Conservation (phyloP, 2,113 vertebrate genomes). For the Chloroceryle aenea region DNA sequence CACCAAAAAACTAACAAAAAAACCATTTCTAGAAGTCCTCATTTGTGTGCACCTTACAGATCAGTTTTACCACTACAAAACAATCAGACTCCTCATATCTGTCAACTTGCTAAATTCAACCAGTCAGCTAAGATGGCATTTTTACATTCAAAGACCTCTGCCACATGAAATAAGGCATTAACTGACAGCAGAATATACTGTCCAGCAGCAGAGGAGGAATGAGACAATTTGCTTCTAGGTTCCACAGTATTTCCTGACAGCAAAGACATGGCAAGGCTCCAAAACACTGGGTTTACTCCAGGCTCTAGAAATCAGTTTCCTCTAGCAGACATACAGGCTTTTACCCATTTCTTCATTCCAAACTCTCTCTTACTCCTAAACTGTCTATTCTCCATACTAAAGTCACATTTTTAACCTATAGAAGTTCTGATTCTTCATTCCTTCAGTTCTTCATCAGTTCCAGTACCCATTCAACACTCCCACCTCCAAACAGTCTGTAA, state of each 20-base stretch:
- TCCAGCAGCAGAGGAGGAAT: background rate
- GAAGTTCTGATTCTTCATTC: background rate
- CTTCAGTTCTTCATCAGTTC: background rate
- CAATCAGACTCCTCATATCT: background rate
- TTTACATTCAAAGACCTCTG: slow-evolving; percentile 1
- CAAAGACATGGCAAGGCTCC: background rate
- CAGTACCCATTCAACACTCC: background rate
- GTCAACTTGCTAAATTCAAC: slow-evolving; percentile 15
- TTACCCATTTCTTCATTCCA: background rate
- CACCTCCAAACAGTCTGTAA: background rate
- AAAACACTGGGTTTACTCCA: background rate
- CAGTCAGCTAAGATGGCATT: background rate
- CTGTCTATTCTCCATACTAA: background rate
- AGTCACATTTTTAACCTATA: background rate
- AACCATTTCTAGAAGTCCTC: background rate
- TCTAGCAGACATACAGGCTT: background rate
- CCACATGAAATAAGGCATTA: slow-evolving; percentile 1
- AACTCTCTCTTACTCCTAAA: background rate
- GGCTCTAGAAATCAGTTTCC: background rate
- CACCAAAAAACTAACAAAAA: too few relatives aligned
- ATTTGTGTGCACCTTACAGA: background rate
- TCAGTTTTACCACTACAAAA: background rate
- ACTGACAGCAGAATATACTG: background rate
- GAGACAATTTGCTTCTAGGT: background rate
- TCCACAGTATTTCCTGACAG: slow-evolving; percentile 20